Base-by-base conservation (phyloP, 2,797 vertebrate genomes). In the Macrochelys suwanniensis region DNA sequence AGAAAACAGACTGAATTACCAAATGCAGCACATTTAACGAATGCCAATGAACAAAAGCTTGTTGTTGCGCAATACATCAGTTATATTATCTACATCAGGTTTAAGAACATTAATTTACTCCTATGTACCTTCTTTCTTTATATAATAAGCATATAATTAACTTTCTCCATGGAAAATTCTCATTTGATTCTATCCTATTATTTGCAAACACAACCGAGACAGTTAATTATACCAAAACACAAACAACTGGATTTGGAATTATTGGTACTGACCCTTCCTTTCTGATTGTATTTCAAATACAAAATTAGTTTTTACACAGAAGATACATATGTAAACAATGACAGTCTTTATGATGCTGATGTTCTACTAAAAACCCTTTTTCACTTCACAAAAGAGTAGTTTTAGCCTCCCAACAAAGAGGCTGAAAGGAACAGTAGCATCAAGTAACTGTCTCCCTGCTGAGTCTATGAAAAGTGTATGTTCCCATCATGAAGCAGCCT, bases 401-500 rank as follows among this genome's bases (percentile, higher is more conserved):
- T 88, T 95, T 90, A 89, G n/a, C 83, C 82, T 95, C 88, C 89
- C 87, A 87, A 86, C 28, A 94, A 95, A 96, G 82, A 45, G 56
- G 51, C 80, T 92, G 76, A 96, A 96, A 96, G 79, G 16, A 91
- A 89, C 89, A 93, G 80, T 1, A 93, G 89, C 31, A 91, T 84
- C 2, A 82, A 97, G 65, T 82, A 96, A 95, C 96, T 5, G 53
- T 31, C 11, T 82, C 71, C 89, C 88, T 42, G 5, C 57, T 88
- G 56, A 5, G 37, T 53, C 88, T 80, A 19, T 57, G 50, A 93
- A 82, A 97, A 97, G 37, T 19, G 11, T 13, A n/a, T 1, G 81
- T 95, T 98, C 93, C 92, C 95, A 97, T 90, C 97, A 90, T 11
- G 51, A 85, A 93, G 85, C 71, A 94, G 85, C 91, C 71, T 51